phyloP scores from a whole-genome alignment of 2,113 vertebrate genomes.

The Bufo bufo region DNA sequence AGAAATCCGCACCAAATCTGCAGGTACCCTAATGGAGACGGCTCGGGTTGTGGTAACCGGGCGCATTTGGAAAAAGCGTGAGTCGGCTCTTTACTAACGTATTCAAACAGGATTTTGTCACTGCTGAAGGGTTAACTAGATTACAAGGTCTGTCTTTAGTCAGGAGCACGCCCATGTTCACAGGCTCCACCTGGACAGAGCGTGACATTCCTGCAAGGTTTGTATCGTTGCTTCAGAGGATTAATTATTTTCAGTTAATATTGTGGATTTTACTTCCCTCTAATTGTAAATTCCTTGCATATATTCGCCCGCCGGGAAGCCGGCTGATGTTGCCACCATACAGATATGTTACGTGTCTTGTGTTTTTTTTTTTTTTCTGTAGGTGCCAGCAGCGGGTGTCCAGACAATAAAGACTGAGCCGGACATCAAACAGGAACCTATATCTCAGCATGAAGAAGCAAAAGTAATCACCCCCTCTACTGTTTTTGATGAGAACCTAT shows the following conservation, averaged over 20 bases:
- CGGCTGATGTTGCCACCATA: background rate
- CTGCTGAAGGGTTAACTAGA: background rate
- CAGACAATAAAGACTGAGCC: conserved; percentile 1
- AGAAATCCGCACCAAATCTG: too few species aligned
- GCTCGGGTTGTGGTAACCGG: too few species aligned
- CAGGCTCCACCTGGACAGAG: background rate
- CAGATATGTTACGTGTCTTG: background rate
- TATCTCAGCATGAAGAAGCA: background rate
- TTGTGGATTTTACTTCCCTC: background rate
- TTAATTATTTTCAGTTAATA: conserved; percentile 32
- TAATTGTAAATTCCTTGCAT: conserved; percentile 29
- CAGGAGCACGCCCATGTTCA: conserved; percentile 6
- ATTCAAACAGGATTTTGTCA: background rate
- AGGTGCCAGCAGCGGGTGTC: background rate
- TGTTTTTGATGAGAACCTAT: background rate
- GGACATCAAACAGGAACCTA: conserved; percentile 31
- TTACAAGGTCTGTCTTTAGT: background rate
- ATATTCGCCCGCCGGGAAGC: background rate
- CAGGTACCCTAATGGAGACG: too few species aligned
- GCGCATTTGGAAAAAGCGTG: too few species aligned
- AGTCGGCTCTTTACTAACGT: too few species aligned
- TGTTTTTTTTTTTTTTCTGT: background rate
- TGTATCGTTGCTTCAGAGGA: conserved; percentile 4
- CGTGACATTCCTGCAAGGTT: conserved; percentile 31
- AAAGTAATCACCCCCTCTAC: background rate